Percentiles rank a stretch among this genome's conserved stretches.
Evolutionary conservation across 2,888 invertebrate genomes (phyloP).

Genomic region (Eumerus sabulonum): DNA sequence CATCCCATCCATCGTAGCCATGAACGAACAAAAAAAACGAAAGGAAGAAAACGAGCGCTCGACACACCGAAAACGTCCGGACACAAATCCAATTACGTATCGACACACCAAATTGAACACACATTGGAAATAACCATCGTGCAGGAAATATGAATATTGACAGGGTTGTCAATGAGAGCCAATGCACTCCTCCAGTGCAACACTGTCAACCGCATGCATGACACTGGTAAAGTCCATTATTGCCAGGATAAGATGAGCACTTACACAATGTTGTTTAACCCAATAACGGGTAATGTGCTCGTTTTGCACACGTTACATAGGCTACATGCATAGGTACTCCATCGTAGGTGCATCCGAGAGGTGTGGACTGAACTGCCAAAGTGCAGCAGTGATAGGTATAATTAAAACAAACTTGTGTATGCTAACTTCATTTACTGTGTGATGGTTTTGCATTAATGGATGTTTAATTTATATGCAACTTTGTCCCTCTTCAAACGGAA

Average conservation of each 20-base stretch:
- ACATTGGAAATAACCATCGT: constrained; percentile 62
- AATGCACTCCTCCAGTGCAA: constrained; percentile 18
- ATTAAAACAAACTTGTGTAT: constrained; percentile 71
- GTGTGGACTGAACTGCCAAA: constrained; percentile 33
- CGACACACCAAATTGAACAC: constrained; percentile 68
- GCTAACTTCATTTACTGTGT: constrained; percentile 72
- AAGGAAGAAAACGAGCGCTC: constrained; percentile 18
- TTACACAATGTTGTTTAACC: constrained; percentile 69
- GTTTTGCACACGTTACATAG: constrained; percentile 65
- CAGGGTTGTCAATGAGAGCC: constrained; percentile 61
- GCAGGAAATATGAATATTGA: constrained; percentile 67
- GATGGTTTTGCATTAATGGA: constrained; percentile 72
- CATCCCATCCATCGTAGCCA: neutral
- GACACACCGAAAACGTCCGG: neutral
- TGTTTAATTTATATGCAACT: constrained; percentile 71
- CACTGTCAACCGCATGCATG: constrained; percentile 50
- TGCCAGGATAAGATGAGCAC: constrained; percentile 68
- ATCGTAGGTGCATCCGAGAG: neutral
- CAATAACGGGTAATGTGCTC: constrained; percentile 67
- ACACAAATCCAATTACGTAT: constrained; percentile 67
- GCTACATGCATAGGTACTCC: constrained; percentile 13
- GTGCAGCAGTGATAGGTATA: constrained; percentile 71
- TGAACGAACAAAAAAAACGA: constrained; percentile 10
- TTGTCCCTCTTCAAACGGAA: constrained; percentile 64
- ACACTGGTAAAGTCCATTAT: constrained; percentile 64